Percentiles rank a stretch among this genome's conserved stretches.
These are phyloP conservation scores for Sebastiscus tertius DNA, from an alignment of 2,797 vertebrate species.

Conservation along the genomic window DNA sequence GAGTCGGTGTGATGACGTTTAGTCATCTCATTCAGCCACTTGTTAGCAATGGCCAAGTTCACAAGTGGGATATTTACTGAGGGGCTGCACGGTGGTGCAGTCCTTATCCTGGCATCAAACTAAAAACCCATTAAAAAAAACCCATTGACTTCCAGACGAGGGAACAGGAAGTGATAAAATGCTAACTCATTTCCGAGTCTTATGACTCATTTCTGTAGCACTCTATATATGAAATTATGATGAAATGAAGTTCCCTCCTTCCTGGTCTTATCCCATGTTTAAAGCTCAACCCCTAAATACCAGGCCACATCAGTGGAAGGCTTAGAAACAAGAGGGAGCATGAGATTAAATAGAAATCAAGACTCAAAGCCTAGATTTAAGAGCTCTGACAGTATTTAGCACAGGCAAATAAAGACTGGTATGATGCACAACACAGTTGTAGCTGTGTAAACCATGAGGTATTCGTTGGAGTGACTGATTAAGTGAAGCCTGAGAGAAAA, in stretches of 20 bases:
- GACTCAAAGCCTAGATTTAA: background rate
- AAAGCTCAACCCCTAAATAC: background rate
- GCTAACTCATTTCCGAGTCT: too few species aligned
- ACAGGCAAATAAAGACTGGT: slow-evolving; percentile 32
- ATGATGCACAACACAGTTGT: background rate
- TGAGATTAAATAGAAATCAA: background rate
- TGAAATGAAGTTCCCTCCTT: slow-evolving; percentile 6
- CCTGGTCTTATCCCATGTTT: background rate
- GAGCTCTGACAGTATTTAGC: background rate
- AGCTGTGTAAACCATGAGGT: slow-evolving; percentile 27
- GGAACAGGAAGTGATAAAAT: too few species aligned
- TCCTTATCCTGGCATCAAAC: too few species aligned
- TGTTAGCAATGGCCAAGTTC: too few species aligned
- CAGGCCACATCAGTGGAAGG: slow-evolving; percentile 13
- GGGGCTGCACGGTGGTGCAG: too few species aligned
- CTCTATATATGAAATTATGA: slow-evolving; percentile 12
- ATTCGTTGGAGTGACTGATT: slow-evolving; percentile 18
- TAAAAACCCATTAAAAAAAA: background rate
- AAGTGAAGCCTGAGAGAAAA: slow-evolving; percentile 21
- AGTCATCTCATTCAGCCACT: too few species aligned
- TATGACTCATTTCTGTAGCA: too few species aligned
- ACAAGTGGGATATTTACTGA: too few species aligned
- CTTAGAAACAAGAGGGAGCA: background rate
- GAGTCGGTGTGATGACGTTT: too few species aligned
- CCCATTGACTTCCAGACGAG: too few species aligned